Percentiles rank a stretch among this genome's conserved stretches.
Conservation (phyloP, 2,113 vertebrate species). For the Psophia crepitans region DNA sequence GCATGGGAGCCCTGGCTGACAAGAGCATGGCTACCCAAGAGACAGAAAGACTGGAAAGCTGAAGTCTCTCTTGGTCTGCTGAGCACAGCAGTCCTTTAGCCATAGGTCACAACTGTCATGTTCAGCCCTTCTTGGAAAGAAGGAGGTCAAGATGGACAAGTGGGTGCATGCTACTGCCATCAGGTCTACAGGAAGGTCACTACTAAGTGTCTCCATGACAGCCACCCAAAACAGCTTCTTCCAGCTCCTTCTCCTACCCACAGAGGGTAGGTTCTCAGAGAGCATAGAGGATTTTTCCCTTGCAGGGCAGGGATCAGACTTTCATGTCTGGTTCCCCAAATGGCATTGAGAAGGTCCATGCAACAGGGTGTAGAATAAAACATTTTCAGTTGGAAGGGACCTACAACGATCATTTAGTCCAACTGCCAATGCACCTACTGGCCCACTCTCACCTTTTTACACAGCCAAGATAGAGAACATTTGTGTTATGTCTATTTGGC, state of each 20-base stretch:
- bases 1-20: background rate
- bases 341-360: background rate
- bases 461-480: background rate
- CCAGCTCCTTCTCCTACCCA: background rate
- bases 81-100: background rate
- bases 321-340: background rate
- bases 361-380: background rate
- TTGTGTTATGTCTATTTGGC: background rate
- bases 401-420: background rate
- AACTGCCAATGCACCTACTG: background rate
- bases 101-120: background rate
- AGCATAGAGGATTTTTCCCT: background rate
- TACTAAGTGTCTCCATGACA: background rate
- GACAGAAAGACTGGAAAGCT: background rate
- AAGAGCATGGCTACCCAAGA: background rate
- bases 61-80: background rate
- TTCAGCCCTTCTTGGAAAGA: background rate
- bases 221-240: background rate
- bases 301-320: background rate
- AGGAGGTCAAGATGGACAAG: background rate
- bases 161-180: background rate
- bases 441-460: background rate
- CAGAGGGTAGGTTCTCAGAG: background rate
- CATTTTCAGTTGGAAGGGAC: background rate
- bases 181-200: background rate